phyloP scores from a whole-genome alignment of 2,113 vertebrate species.

The human region GRCh38 chr12:82891501-82892000 shows the following conservation, averaged over 20 bases:
- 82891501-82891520: too few relatives aligned
- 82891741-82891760: too few relatives aligned
- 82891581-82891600: too few relatives aligned
- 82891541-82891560: rapidly evolving
- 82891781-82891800: not conserved
- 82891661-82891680: not conserved
- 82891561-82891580: too few relatives aligned
- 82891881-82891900: not conserved
- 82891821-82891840: not conserved
- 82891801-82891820: not conserved
- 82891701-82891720: too few relatives aligned
- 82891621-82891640: not conserved
- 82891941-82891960: too few relatives aligned
- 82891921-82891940: too few relatives aligned
- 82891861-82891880: not conserved
- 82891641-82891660: not conserved
- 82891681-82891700: not conserved
- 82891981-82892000: too few relatives aligned
- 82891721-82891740: too few relatives aligned
- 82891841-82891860: not conserved
- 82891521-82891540: too few relatives aligned
- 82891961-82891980: too few relatives aligned
- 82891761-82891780: not conserved
- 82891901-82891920: too few relatives aligned
- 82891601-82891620: not conserved